phyloP scores from a whole-genome alignment of 2,113 vertebrate genomes.

The Chloropsis cyanopogon region DNA sequence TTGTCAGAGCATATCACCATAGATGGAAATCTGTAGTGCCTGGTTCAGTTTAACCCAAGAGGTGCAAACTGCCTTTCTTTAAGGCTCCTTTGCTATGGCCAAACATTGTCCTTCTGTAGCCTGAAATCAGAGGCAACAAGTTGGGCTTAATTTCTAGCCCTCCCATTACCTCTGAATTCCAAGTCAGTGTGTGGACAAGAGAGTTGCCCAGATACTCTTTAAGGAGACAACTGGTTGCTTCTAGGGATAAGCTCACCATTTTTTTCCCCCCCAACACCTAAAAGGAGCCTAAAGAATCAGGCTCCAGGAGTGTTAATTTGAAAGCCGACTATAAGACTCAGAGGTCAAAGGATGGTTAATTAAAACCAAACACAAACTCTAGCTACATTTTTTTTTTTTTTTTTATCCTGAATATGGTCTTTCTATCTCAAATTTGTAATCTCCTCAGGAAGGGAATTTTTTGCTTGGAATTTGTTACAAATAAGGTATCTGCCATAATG shows the following conservation, averaged over 20 bases:
- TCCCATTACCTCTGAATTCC: not conserved
- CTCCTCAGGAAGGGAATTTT: not conserved
- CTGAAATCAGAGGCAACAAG: not conserved
- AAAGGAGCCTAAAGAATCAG: not conserved
- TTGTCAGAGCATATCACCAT: slow-evolving; percentile 14
- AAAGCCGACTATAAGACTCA: not conserved
- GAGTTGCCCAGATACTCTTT: not conserved
- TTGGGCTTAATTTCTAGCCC: not conserved
- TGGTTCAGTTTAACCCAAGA: not conserved
- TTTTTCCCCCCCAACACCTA: rapidly evolving
- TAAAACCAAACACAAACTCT: not conserved
- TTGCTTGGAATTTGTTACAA: not conserved
- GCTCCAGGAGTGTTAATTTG: not conserved
- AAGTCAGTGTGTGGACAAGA: not conserved
- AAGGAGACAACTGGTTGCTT: not conserved
- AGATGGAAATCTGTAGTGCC: slow-evolving; percentile 18
- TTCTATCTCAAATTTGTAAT: not conserved
- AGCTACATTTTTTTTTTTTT: not conserved
- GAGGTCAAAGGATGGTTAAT: not conserved
- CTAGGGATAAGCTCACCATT: not conserved
- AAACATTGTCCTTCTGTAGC: not conserved
- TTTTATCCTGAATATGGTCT: not conserved
- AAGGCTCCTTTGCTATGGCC: not conserved
- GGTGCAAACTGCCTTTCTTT: not conserved
- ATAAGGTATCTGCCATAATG: not conserved